Evolutionary conservation across 2,113 vertebrate genomes (phyloP).

Genomic region (Hiodon alosoides): DNA sequence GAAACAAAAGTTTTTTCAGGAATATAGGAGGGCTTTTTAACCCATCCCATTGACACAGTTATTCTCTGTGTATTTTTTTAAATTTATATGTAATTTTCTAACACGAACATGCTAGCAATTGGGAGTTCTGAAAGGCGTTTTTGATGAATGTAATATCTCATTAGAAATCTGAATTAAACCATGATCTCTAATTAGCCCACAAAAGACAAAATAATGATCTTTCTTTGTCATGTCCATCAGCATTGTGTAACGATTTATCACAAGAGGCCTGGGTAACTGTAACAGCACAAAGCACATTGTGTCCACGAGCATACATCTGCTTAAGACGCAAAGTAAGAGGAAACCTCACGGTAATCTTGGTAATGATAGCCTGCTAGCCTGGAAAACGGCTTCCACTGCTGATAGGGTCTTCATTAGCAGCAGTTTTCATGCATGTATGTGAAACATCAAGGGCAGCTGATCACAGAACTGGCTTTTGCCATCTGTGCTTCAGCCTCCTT

Average conservation of each 20-base stretch:
- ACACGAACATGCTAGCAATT: background rate
- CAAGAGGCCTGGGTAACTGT: background rate
- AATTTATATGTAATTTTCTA: background rate
- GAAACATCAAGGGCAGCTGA: slow-evolving; percentile 1
- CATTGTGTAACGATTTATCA: background rate
- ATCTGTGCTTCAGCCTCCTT: slow-evolving; percentile 33
- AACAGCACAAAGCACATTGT: background rate
- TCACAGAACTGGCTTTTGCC: slow-evolving; percentile 16
- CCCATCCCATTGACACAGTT: background rate
- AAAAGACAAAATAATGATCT: slow-evolving; percentile 5
- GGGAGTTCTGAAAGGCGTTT: background rate
- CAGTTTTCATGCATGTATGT: slow-evolving; percentile 3
- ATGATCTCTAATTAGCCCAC: slow-evolving; percentile 1
- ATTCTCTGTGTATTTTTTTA: no score
- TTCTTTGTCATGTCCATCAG: background rate
- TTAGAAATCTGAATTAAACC: slow-evolving; percentile 6
- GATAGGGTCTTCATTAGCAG: slow-evolving; percentile 8
- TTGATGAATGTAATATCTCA: background rate
- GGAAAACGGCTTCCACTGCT: background rate
- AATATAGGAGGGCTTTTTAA: background rate
- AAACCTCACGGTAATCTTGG: background rate
- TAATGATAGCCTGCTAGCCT: slow-evolving; percentile 8
- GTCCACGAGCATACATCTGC: background rate
- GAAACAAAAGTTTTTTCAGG: background rate
- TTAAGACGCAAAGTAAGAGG: background rate